Evolutionary conservation across 2,113 vertebrate species (phyloP).

Genomic region (Cyprinodon brontotheroides): DNA sequence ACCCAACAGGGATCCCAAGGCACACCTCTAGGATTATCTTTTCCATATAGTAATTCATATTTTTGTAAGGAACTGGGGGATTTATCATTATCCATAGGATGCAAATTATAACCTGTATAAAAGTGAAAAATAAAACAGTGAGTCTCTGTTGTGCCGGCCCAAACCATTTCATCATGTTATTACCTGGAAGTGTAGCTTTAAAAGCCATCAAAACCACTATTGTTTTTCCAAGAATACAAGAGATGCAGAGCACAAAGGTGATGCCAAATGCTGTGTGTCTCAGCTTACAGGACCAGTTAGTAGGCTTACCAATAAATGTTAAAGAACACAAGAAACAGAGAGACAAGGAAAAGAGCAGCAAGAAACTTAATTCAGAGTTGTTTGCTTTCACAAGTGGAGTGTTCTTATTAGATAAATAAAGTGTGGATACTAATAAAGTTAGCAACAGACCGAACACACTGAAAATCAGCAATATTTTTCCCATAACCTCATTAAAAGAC

Average conservation of each 20-base stretch:
- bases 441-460: constrained; percentile 68
- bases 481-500: constrained; percentile 71
- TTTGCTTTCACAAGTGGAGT: constrained; percentile 75
- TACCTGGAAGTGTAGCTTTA: constrained; percentile 68
- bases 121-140: constrained; percentile 65
- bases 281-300: constrained; percentile 78
- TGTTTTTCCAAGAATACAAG: constrained; percentile 75
- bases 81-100: constrained; percentile 69
- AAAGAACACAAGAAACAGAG: constrained; percentile 78
- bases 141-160: constrained; percentile 70
- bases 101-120: constrained; percentile 71
- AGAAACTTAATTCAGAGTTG: constrained; percentile 79
- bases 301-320: constrained; percentile 75
- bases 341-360: constrained; percentile 75
- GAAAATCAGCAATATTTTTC: constrained; percentile 67
- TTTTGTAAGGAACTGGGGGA: constrained; percentile 67
- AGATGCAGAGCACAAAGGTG: constrained; percentile 76
- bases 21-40: constrained; percentile 70
- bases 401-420: constrained; percentile 69
- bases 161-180: constrained; percentile 75
- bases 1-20: constrained; percentile 59
- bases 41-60: constrained; percentile 55
- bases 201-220: constrained; percentile 77
- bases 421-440: constrained; percentile 50
- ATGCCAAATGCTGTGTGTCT: constrained; percentile 76